These are phyloP conservation scores for Notoglanidium macrostoma DNA, from an alignment of 2,797 vertebrate species.

Conservation along the genomic window DNA sequence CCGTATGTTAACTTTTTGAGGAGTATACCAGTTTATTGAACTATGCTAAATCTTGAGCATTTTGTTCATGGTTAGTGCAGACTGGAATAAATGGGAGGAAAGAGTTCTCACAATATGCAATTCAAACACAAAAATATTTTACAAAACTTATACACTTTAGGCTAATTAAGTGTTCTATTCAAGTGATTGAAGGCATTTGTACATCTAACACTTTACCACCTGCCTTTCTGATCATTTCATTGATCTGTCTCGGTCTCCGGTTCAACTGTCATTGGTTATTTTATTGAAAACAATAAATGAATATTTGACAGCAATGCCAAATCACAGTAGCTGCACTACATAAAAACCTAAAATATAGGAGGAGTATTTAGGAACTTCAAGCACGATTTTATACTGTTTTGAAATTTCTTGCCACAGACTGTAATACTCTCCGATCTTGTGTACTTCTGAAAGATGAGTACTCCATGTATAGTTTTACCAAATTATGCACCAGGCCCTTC, in stretches of 20 bases:
- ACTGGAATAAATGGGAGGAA: not conserved
- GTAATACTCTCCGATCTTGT: not conserved
- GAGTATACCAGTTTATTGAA: not conserved
- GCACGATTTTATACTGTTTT: not conserved
- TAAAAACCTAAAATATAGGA: not conserved
- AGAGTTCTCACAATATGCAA: not conserved
- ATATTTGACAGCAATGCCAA: not conserved
- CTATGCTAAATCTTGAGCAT: not conserved
- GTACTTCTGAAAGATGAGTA: conserved; percentile 5
- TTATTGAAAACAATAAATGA: not conserved
- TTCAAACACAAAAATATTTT: not conserved
- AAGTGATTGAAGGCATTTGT: not conserved
- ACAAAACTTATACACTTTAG: not conserved
- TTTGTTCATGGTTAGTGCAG: not conserved
- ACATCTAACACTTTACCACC: not conserved
- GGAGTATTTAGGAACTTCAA: not conserved
- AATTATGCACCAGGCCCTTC: not conserved
- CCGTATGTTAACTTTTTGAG: not conserved
- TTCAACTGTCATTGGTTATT: not conserved
- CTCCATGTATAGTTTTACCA: not conserved
- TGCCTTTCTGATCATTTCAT: not conserved
- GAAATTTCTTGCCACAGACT: not conserved
- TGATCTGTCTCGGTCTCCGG: not conserved
- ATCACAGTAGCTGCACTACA: not conserved
- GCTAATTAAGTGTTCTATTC: not conserved